A percentile compares a stretch with the other conserved stretches of the same genome.
Evolutionary conservation across 2,888 invertebrate species (phyloP).

Genomic region (Drosophila vallismaia): DNA sequence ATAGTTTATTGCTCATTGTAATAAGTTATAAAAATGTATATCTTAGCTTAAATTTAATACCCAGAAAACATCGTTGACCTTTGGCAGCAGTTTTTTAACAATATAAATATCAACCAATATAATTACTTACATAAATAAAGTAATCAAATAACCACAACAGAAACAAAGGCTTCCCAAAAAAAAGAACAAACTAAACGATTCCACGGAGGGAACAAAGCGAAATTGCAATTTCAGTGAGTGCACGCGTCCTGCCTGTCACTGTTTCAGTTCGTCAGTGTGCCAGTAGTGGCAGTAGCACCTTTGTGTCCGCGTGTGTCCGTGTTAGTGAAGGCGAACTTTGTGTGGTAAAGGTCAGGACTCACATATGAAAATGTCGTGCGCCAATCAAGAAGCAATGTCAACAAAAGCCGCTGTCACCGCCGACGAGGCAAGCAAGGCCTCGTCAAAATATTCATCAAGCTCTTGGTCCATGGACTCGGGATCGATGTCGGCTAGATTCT

Average conservation of each 20-base stretch:
- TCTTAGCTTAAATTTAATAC: background rate
- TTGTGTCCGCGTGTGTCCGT: slow-evolving; percentile 31
- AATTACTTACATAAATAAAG: slow-evolving; percentile 4
- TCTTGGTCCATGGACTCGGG: slow-evolving; percentile 19
- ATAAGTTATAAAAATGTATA: background rate
- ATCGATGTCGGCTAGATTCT: slow-evolving; percentile 41
- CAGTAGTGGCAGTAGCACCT: slow-evolving; percentile 8
- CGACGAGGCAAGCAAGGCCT: slow-evolving; percentile 32
- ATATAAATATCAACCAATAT: slow-evolving; percentile 1
- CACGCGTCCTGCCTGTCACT: slow-evolving; percentile 15
- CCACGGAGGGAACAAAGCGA: slow-evolving; percentile 24
- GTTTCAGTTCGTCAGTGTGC: slow-evolving; percentile 20
- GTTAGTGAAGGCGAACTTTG: slow-evolving; percentile 33
- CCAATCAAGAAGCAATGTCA: slow-evolving; percentile 60
- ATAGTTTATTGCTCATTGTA: too few relatives aligned
- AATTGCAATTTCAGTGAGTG: slow-evolving; percentile 57
- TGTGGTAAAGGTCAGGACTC: slow-evolving; percentile 56
- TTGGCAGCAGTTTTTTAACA: background rate
- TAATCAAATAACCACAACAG: slow-evolving; percentile 26
- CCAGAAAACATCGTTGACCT: slow-evolving; percentile 3
- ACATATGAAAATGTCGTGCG: slow-evolving; percentile 62
- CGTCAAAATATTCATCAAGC: slow-evolving; percentile 34
- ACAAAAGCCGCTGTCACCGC: slow-evolving; percentile 45
- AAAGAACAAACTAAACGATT: slow-evolving; percentile 9
- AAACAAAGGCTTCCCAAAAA: slow-evolving; percentile 30